phyloP scores from a whole-genome alignment of 2,113 vertebrate genomes.

The Muntiacus reevesi region DNA sequence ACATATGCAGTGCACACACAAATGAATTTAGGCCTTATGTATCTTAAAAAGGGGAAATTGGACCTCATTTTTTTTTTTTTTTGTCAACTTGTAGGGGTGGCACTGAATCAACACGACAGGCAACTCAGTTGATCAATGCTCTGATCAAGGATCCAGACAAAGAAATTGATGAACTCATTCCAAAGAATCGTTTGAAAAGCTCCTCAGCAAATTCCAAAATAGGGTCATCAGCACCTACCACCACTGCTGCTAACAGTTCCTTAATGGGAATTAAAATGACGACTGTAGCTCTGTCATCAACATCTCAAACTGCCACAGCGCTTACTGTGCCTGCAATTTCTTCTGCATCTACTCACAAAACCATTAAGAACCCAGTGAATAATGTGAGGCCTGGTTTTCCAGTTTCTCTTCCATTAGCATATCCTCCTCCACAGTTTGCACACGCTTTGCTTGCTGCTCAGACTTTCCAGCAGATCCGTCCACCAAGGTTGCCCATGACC shows the following conservation, averaged over 20 bases:
- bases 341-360: slow-evolving; percentile 90
- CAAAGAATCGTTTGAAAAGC: slow-evolving; percentile 97
- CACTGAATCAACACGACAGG: slow-evolving; percentile 97
- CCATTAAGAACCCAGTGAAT: slow-evolving; percentile 91
- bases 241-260: slow-evolving; percentile 88
- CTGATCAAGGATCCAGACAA: slow-evolving; percentile 99
- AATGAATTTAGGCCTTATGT: neutral
- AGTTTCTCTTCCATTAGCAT: slow-evolving; percentile 94
- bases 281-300: slow-evolving; percentile 88
- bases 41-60: neutral
- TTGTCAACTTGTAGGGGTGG: slow-evolving; percentile 86
- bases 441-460: slow-evolving; percentile 95
- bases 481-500: slow-evolving; percentile 97
- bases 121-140: slow-evolving; percentile 97
- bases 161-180: slow-evolving; percentile 98
- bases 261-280: slow-evolving; percentile 92
- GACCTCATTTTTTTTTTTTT: neutral
- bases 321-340: slow-evolving; percentile 85
- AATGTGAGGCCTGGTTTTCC: slow-evolving; percentile 95
- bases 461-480: slow-evolving; percentile 99
- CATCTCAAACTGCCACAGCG: slow-evolving; percentile 89
- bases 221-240: slow-evolving; percentile 83
- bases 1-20: fast-evolving
- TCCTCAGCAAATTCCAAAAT: slow-evolving; percentile 90
- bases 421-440: slow-evolving; percentile 96